phyloP scores from a whole-genome alignment of 1,140 invertebrate species.

The Drosophila saltans region DNA sequence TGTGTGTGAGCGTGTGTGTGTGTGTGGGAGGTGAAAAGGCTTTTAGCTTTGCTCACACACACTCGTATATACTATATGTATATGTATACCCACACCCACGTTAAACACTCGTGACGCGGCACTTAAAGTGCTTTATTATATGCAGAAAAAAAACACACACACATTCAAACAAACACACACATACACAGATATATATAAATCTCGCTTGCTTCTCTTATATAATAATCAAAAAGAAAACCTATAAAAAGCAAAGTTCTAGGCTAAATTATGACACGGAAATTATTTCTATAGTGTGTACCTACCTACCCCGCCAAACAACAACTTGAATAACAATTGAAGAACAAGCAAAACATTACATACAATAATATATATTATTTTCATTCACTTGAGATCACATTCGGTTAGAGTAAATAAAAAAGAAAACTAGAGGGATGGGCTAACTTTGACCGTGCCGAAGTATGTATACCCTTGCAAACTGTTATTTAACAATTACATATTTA shows the following conservation, averaged over 20 bases:
- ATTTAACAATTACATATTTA: too few relatives aligned
- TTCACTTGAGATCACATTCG: too few relatives aligned
- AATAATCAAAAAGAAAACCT: slow-evolving; percentile 14
- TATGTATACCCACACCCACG: not conserved
- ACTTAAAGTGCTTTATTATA: slow-evolving; percentile 24
- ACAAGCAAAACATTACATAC: not conserved
- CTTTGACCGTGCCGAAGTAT: too few relatives aligned
- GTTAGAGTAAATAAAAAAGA: too few relatives aligned
- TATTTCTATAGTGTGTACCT: not conserved
- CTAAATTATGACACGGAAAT: slow-evolving; percentile 9
- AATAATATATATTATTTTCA: too few relatives aligned
- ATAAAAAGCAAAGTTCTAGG: slow-evolving; percentile 6
- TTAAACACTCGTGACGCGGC: slow-evolving; percentile 14
- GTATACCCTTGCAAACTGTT: too few relatives aligned
- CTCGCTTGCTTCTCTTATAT: slow-evolving; percentile 3
- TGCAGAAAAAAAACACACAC: slow-evolving; percentile 1
- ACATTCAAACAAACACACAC: not conserved
- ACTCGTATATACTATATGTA: not conserved
- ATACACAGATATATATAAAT: not conserved
- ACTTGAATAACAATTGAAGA: not conserved
- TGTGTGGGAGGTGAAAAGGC: slow-evolving; percentile 7
- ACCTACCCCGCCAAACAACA: not conserved
- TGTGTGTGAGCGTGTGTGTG: not conserved
- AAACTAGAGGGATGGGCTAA: too few relatives aligned
- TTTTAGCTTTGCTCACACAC: slow-evolving; percentile 7